Evolutionary conservation across 2,888 invertebrate species (phyloP), one percentile per base, ranked within the genome.

Genomic region (Aphrophora alni): DNA sequence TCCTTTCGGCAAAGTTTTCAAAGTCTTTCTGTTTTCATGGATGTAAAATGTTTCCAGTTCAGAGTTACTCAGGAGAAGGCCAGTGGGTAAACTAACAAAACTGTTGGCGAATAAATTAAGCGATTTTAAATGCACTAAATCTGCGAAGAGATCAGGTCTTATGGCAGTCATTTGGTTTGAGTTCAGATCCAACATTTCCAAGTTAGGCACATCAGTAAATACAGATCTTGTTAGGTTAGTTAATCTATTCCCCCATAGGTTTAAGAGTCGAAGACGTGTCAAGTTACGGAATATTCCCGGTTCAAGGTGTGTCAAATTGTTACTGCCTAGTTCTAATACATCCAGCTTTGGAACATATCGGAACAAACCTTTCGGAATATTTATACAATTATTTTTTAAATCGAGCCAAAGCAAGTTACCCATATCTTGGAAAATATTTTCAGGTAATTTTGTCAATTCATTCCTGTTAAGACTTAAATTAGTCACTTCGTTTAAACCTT

Each of bases 241-340:
- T 79, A 95, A 88, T 84, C 91, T 90, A 86, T 95, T 95, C 85
- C 91, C 90, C 92, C 93, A 93, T 38, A 95, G 87, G 85, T 93
- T 93, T 77, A 95, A 88, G 74, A 91, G 89, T 78, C 89, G 88
- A 81, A 95, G 87, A 84, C 91, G 90, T 77, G 89, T 89, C 84
- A 93, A 89, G 87, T 92, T 91, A 44, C 90, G 89, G 87, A 95
- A 94, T 78, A 92, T 88, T 80, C 90, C 91, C 0, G 90, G 89
- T 44, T 92, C 91, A 85, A 95, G 89, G 85, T 90, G 88, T 72
- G 90, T 89, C 85, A 95, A 88, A 81, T 92, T 90, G 87, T 95
- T 95, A 85, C 91, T 90, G 74, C 92, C 92, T 85, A 94, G 88
- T 87, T 94, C 93, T 77, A 95, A 89, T 78, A 90, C 90, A 84